Evolutionary conservation across 2,888 invertebrate species (phyloP).

Genomic region (Frankliniella fusca): DNA sequence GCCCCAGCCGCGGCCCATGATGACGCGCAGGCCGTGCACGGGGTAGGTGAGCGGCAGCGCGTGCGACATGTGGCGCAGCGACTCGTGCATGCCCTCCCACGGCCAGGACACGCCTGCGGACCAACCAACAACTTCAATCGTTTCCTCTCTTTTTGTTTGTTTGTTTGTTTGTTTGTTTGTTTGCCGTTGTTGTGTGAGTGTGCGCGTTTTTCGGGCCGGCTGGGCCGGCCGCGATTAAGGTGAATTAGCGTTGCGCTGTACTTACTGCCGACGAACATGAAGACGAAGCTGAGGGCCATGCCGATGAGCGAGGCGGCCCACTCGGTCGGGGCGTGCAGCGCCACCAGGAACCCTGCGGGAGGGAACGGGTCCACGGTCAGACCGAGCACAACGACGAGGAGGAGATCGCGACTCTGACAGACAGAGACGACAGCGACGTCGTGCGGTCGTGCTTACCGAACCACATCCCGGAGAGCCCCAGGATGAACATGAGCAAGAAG

Average conservation of each 20-base stretch:
- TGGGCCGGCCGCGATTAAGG: too few species aligned
- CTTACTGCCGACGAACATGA: constrained; percentile 22
- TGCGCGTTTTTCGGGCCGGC: too few species aligned
- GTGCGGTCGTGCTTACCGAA: neutral
- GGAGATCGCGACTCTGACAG: neutral
- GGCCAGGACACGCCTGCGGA: constrained; percentile 4
- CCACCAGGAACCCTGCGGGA: neutral
- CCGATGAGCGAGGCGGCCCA: constrained; percentile 12
- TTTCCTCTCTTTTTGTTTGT: too few species aligned
- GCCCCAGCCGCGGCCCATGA: constrained; percentile 22
- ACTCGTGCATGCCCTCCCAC: neutral
- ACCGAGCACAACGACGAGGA: neutral
- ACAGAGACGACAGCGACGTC: neutral
- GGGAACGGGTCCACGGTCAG: neutral
- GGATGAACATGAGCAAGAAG: neutral
- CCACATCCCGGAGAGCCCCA: constrained; percentile 12
- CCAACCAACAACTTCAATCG: too few species aligned
- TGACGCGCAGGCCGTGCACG: constrained; percentile 21
- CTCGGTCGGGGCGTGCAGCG: constrained; percentile 12
- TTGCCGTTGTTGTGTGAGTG: too few species aligned
- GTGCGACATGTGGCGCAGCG: constrained; percentile 5
- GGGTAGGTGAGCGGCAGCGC: constrained; percentile 10
- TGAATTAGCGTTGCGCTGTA: neutral
- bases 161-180: too few species aligned
- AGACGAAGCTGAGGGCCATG: constrained; percentile 10